Base-by-base conservation (phyloP, 2,888 invertebrate species). In the Pandemis corylana region DNA sequence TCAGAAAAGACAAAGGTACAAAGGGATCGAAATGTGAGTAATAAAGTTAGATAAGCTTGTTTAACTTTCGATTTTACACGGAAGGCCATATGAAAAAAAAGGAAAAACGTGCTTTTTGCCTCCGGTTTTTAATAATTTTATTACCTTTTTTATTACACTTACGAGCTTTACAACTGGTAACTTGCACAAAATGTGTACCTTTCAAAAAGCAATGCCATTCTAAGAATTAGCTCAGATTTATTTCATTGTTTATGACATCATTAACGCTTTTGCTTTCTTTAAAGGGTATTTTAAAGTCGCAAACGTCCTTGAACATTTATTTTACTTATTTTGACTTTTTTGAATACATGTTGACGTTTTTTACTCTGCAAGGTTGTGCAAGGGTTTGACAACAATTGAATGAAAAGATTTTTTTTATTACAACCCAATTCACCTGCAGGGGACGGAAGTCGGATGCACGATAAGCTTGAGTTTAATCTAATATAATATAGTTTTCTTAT, bases 361-460 rank as follows among this genome's bases (percentile, higher is more conserved):
- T 78, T 70, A 63, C 71, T 65, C 75, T 63, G 66, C 74, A 71
- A 62, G 59, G 20, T 46, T 36, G 68, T 56, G 84, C 78, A 89
- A 91, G 89, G 91, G 92, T 89, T 90, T 89, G 86, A 85, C 84
- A 81, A 85, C 86, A 85, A 86, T 89, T 79, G 85, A 69, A 76
- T 89, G 86, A 88, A 88, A 86, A 81, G 84, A 68, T 80, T 85
- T 88, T 20, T 89, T 83, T 79, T 77, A 84, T 83, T 81, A 81
- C 79, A 80, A 82, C 78, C 67, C 65, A 82, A 84, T 84, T 88
- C 91, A 92, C 93, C 91, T 92, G 92, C 91, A 80, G 81, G 82
- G 89, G 84, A 76, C 89, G 93, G 93, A 93, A 92, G 88, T 82
- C 82, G 90, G 89, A 90, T 87, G 89, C 86, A 79, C 79, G 81